These are phyloP conservation scores for Leptonema lineaticorne DNA, from an alignment of 1,140 invertebrate species.

Conservation along the genomic window DNA sequence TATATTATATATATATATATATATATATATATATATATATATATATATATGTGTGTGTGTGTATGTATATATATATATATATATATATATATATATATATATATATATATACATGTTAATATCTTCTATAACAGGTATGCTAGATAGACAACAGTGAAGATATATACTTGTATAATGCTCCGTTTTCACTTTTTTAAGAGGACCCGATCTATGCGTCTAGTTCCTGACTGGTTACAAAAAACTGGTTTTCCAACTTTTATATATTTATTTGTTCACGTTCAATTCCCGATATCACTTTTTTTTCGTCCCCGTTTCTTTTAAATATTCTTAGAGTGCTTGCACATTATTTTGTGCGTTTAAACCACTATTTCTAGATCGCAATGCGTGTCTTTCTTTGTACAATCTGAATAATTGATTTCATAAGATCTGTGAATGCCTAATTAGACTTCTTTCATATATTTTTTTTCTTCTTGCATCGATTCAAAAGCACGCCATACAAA, in stretches of 20 bases:
- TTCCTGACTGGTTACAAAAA: slow-evolving; percentile 17
- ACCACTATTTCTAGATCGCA: no score
- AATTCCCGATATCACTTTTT: slow-evolving; percentile 16
- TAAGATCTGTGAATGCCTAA: not conserved
- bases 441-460: not conserved
- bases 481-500: not conserved
- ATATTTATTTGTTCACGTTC: not conserved
- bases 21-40: no score
- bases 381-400: no score
- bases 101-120: not conserved
- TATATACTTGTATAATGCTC: slow-evolving; percentile 7
- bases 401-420: not conserved
- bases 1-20: no score
- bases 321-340: no score
- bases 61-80: no score
- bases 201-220: not conserved
- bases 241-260: slow-evolving; percentile 23
- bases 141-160: no score
- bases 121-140: slow-evolving; percentile 19
- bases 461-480: no score
- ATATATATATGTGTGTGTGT: no score
- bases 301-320: no score
- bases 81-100: no score
- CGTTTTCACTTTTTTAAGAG: slow-evolving; percentile 27
- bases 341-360: no score